phyloP scores from a whole-genome alignment of 1,140 invertebrate species.

The Brachystomella parvula region DNA sequence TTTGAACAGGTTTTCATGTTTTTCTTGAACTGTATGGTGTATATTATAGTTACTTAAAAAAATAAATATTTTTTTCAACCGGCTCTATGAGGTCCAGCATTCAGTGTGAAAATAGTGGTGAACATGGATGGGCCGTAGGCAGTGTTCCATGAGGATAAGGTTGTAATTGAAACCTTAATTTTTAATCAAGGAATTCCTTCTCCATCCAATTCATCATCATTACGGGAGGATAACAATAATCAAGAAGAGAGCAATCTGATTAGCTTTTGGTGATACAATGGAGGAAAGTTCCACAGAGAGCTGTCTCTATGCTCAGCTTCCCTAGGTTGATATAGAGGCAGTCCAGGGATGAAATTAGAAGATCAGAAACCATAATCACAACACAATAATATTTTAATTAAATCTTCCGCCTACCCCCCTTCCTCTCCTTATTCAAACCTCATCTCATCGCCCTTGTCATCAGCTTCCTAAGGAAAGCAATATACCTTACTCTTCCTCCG shows the following conservation, averaged over 20 bases:
- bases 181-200: neutral
- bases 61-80: too few species aligned
- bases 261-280: conserved; percentile 3
- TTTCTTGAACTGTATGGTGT: too few species aligned
- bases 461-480: neutral
- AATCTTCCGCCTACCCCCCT: neutral
- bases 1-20: too few species aligned
- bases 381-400: conserved; percentile 12
- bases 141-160: too few species aligned
- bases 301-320: too few species aligned
- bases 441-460: neutral
- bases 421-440: neutral
- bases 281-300: too few species aligned
- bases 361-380: conserved; percentile 10
- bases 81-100: too few species aligned
- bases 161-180: too few species aligned
- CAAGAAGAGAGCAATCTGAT: conserved; percentile 2
- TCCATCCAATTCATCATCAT: conserved; percentile 13
- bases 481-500: conserved; percentile 2
- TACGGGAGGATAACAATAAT: conserved; percentile 1
- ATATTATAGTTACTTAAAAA: too few species aligned
- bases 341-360: conserved; percentile 1
- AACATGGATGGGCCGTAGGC: too few species aligned
- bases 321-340: too few species aligned
- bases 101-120: too few species aligned